phyloP scores from a whole-genome alignment of 2,113 vertebrate species.

The Indicator maculatus region DNA sequence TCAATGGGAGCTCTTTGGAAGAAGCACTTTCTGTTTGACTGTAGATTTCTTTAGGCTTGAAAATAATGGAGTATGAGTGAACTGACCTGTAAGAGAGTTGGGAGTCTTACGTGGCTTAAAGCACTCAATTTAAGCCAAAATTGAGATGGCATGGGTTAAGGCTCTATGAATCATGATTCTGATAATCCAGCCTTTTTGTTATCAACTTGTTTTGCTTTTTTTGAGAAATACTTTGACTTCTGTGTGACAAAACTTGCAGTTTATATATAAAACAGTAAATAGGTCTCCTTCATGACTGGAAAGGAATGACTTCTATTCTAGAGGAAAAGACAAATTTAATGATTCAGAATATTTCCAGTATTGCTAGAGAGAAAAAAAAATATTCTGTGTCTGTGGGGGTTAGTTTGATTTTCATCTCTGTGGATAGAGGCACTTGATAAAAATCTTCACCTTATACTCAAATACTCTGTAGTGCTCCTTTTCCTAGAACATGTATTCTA shows the following conservation, averaged over 20 bases:
- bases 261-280: neutral
- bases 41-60: neutral
- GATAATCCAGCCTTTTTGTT: neutral
- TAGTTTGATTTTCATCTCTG: neutral
- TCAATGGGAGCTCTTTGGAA: neutral
- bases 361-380: neutral
- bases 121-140: neutral
- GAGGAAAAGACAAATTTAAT: neutral
- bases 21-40: neutral
- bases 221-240: neutral
- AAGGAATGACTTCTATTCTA: neutral
- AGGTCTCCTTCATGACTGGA: neutral
- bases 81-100: neutral
- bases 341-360: neutral
- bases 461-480: neutral
- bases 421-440: neutral
- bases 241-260: neutral
- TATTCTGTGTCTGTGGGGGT: neutral
- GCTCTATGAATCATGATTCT: neutral
- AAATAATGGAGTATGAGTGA: neutral
- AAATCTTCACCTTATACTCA: neutral
- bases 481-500: neutral
- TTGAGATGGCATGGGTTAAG: neutral
- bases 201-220: neutral
- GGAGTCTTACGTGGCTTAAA: neutral